A percentile compares a stretch with the other conserved stretches of the same genome.
phyloP scores from a whole-genome alignment of 2,113 vertebrate species.

The Esox niger region DNA sequence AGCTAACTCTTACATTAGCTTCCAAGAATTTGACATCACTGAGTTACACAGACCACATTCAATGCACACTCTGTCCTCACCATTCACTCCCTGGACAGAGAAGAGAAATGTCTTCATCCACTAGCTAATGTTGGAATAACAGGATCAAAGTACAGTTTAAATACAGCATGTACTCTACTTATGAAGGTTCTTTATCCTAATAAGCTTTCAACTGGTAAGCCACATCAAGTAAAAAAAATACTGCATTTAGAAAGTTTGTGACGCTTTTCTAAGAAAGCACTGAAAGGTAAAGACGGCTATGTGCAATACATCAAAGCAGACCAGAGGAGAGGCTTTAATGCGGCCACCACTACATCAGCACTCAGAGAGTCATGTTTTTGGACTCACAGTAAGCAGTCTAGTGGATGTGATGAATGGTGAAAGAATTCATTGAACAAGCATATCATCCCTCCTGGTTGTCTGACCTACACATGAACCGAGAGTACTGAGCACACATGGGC shows the following conservation, averaged over 20 bases:
- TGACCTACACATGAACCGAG: slow-evolving; percentile 9
- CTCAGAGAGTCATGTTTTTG: slow-evolving; percentile 5
- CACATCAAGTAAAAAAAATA: too few species aligned
- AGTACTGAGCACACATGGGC: background rate
- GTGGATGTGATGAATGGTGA: slow-evolving; percentile 9
- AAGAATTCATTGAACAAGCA: background rate
- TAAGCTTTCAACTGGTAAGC: too few species aligned
- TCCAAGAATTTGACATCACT: background rate
- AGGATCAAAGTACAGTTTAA: too few species aligned
- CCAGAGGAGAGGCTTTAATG: background rate
- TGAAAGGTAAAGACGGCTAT: too few species aligned
- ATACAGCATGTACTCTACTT: too few species aligned
- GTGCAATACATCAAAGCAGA: background rate
- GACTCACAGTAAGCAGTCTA: background rate
- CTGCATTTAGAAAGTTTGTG: too few species aligned
- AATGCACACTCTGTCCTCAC: background rate
- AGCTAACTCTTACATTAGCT: background rate
- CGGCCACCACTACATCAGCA: background rate
- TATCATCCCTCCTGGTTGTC: slow-evolving; percentile 1
- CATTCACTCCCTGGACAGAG: too few species aligned
- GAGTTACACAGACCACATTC: background rate
- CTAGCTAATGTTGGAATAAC: too few species aligned
- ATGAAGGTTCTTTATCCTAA: too few species aligned
- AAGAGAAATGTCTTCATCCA: too few species aligned
- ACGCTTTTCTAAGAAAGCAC: too few species aligned